A percentile compares a stretch with the other conserved stretches of the same genome.
Conservation (phyloP, 2,888 invertebrate genomes). For the Taenaris catops region DNA sequence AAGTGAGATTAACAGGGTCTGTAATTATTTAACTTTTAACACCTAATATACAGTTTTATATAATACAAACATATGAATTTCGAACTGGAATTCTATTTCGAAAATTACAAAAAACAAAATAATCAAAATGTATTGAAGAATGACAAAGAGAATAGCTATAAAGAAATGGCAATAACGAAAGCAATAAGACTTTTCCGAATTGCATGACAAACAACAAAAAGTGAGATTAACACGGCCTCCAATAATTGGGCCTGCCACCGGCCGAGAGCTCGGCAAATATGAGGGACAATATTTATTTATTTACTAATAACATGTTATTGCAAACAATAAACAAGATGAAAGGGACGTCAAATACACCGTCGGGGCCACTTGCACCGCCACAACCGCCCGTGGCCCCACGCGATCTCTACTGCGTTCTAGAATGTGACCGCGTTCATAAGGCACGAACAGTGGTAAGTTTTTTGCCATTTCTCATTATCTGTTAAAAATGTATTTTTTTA, state of each 20-base stretch:
- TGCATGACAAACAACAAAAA: slow-evolving; percentile 42
- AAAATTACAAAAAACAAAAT: no score
- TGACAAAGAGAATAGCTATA: slow-evolving; percentile 8
- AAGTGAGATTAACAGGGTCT: no score
- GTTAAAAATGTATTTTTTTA: no score
- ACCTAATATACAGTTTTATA: no score
- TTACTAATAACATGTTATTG: slow-evolving; percentile 67
- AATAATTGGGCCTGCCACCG: slow-evolving; percentile 63
- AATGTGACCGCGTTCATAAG: slow-evolving; percentile 97
- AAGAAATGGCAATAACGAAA: slow-evolving; percentile 29
- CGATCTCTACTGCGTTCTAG: slow-evolving; percentile 98
- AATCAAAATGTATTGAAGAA: no score
- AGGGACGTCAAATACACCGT: slow-evolving; percentile 80
- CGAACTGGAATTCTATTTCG: no score
- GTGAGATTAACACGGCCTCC: slow-evolving; percentile 51
- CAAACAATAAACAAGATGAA: slow-evolving; percentile 72
- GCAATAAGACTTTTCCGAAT: slow-evolving; percentile 35
- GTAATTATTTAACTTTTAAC: no score
- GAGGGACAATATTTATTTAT: slow-evolving; percentile 73
- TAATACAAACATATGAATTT: no score
- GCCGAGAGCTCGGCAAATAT: slow-evolving; percentile 59
- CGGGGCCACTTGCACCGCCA: slow-evolving; percentile 76
- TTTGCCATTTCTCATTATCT: not conserved
- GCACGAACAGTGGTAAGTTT: slow-evolving; percentile 92
- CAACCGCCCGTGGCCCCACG: slow-evolving; percentile 76